Evolutionary conservation across 1,140 invertebrate genomes (phyloP).

Genomic region (Sycobia sp.): DNA sequence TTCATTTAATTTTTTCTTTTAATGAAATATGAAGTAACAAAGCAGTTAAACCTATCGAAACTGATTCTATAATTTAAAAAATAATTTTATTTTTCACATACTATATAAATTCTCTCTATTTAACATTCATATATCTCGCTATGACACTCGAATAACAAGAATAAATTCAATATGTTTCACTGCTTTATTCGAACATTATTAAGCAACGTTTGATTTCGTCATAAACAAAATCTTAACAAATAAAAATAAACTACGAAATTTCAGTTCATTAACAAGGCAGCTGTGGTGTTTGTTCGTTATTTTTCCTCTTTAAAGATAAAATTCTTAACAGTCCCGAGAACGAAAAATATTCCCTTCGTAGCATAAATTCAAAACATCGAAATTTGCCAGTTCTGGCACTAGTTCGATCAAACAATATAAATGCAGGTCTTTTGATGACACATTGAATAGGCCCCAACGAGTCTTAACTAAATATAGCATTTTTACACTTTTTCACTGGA

Average conservation of each 20-base stretch:
- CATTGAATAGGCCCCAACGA: background rate
- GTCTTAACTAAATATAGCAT: background rate
- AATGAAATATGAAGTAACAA: constrained; percentile 21
- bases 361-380: constrained; percentile 17
- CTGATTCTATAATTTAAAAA: background rate
- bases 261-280: constrained; percentile 28
- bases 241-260: constrained; percentile 23
- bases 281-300: constrained; percentile 31
- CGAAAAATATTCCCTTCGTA: constrained; percentile 7
- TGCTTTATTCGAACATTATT: constrained; percentile 24
- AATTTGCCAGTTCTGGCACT: constrained; percentile 28
- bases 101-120: constrained; percentile 6
- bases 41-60: constrained; percentile 28
- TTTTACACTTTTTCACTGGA: constrained; percentile 11
- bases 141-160: constrained; percentile 16
- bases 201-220: constrained; percentile 13
- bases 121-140: background rate
- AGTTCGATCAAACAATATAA: constrained; percentile 17
- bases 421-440: constrained; percentile 26
- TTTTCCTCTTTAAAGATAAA: background rate
- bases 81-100: background rate
- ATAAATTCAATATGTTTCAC: constrained; percentile 13
- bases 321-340: constrained; percentile 12
- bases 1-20: constrained; percentile 17
- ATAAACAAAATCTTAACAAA: constrained; percentile 10